A percentile compares a stretch with the other conserved stretches of the same genome.
Evolutionary conservation across 2,888 invertebrate genomes (phyloP).

Genomic region (Trissonchulus latispiculum): DNA sequence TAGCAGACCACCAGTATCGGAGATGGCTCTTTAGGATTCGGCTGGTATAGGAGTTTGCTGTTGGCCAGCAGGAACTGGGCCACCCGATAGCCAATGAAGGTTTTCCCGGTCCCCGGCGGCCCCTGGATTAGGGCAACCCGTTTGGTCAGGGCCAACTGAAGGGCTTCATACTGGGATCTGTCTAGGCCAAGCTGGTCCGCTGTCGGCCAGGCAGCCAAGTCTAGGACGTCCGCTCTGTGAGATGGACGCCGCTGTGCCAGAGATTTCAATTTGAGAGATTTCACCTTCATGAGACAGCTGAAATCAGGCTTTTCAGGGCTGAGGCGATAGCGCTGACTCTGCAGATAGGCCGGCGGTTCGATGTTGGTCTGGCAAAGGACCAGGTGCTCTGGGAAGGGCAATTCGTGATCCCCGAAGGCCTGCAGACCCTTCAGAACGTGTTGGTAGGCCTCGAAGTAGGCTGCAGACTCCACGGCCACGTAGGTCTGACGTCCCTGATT

Average conservation of each 20-base stretch:
- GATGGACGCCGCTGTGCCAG: no score
- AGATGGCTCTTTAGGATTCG: no score
- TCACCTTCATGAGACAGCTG: background rate
- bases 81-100: constrained; percentile 65
- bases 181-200: constrained; percentile 53
- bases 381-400: constrained; percentile 42
- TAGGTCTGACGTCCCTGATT: background rate
- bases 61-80: constrained; percentile 57
- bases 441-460: constrained; percentile 70
- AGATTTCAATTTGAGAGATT: no score
- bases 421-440: constrained; percentile 63
- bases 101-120: constrained; percentile 79
- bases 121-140: constrained; percentile 72
- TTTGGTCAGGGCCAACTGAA: constrained; percentile 57
- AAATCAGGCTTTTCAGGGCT: background rate
- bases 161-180: constrained; percentile 58
- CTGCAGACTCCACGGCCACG: constrained; percentile 63
- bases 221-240: background rate
- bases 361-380: constrained; percentile 27
- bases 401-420: constrained; percentile 47
- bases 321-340: background rate
- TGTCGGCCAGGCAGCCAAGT: constrained; percentile 49
- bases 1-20: constrained; percentile 68
- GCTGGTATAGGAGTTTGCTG: no score
- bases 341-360: constrained; percentile 1